These are phyloP conservation scores for Nesogale talazaci DNA, from an alignment of 2,113 vertebrate species.

Conservation along the genomic window DNA sequence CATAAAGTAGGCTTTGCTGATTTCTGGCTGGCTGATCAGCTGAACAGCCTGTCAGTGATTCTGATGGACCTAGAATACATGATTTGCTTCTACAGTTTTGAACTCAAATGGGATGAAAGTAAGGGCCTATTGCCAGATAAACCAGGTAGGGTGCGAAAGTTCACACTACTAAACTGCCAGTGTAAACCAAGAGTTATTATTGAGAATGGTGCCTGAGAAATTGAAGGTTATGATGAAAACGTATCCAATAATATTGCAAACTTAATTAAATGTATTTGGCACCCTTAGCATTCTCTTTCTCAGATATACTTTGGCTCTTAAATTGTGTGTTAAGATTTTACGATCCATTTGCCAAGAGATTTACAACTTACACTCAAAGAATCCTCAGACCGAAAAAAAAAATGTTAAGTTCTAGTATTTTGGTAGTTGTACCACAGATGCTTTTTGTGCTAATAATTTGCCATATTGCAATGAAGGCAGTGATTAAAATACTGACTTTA, in stretches of 20 bases:
- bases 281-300: conserved; percentile 64
- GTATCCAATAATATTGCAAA: conserved; percentile 58
- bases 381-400: conserved; percentile 48
- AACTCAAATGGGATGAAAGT: conserved; percentile 93
- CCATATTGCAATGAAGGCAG: background rate
- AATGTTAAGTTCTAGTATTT: conserved; percentile 45
- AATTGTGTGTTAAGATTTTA: conserved; percentile 65
- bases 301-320: conserved; percentile 71
- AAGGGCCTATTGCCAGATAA: conserved; percentile 89
- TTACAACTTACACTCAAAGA: conserved; percentile 54
- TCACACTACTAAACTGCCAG: conserved; percentile 24
- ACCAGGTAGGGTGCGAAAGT: conserved; percentile 81
- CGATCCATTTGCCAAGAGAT: conserved; percentile 71
- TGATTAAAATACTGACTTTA: conserved; percentile 36
- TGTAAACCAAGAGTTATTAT: conserved; percentile 60
- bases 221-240: conserved; percentile 65
- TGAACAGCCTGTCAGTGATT: conserved; percentile 96
- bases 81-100: conserved; percentile 99
- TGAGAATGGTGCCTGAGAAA: conserved; percentile 52
- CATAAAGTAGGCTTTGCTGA: conserved; percentile 99
- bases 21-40: conserved; percentile 99
- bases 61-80: conserved; percentile 99
- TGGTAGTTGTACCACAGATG: conserved; percentile 64
- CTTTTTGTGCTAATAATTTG: conserved; percentile 58
- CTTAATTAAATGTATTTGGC: conserved; percentile 67